A percentile compares a stretch with the other conserved stretches of the same genome.
Conservation (phyloP, 1,140 invertebrate genomes). For the Mercenaria mercenaria region DNA sequence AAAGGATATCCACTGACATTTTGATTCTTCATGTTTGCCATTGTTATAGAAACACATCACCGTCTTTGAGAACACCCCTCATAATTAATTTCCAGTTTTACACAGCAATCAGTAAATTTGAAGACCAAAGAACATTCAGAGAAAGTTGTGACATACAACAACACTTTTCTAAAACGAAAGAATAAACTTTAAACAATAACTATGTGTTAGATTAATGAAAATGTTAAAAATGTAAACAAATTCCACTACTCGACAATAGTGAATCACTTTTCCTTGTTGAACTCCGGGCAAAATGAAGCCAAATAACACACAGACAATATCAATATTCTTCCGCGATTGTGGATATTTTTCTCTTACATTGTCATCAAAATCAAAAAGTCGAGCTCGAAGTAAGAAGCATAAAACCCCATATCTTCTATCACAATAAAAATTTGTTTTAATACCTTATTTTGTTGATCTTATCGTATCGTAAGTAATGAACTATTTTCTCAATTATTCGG, state of each 20-base stretch:
- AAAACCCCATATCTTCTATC: too few relatives aligned
- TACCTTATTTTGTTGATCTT: too few relatives aligned
- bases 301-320: neutral
- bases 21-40: constrained; percentile 72
- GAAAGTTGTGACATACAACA: neutral
- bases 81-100: constrained; percentile 11
- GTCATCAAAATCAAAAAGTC: too few relatives aligned
- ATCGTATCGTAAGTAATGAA: neutral
- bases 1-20: constrained; percentile 68
- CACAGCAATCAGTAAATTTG: neutral
- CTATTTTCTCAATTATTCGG: neutral
- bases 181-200: neutral
- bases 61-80: constrained; percentile 47
- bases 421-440: too few relatives aligned
- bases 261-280: constrained; percentile 37
- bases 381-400: too few relatives aligned
- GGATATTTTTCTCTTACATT: too few relatives aligned
- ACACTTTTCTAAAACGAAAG: neutral
- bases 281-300: constrained; percentile 19
- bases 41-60: constrained; percentile 17
- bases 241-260: neutral
- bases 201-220: neutral
- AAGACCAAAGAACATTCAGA: neutral
- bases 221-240: constrained; percentile 6
- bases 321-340: neutral